Conservation (phyloP, 2,113 vertebrate species). For the Probosciger aterrimus region DNA sequence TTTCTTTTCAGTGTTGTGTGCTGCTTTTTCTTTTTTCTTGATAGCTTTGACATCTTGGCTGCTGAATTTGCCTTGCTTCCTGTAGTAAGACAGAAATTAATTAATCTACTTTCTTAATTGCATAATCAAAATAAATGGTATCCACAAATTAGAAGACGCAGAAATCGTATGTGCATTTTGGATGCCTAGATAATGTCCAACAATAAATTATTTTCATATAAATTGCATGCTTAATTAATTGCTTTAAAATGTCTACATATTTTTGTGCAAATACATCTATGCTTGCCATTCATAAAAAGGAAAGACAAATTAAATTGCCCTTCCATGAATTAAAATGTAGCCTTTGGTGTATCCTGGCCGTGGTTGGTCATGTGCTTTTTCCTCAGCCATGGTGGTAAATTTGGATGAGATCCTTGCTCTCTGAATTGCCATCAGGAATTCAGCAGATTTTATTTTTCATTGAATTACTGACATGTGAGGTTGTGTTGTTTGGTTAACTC, state of each 20-base stretch:
- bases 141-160: conserved; percentile 64
- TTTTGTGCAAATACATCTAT: conserved; percentile 57
- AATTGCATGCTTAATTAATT: conserved; percentile 72
- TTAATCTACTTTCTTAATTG: conserved; percentile 74
- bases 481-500: neutral
- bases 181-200: conserved; percentile 63
- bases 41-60: conserved; percentile 38
- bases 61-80: conserved; percentile 65
- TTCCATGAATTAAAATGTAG: conserved; percentile 27
- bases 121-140: conserved; percentile 75
- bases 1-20: neutral
- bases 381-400: conserved; percentile 32
- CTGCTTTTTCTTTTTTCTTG: conserved; percentile 11
- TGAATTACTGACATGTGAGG: conserved; percentile 47
- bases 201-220: conserved; percentile 69
- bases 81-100: conserved; percentile 66
- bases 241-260: conserved; percentile 56
- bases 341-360: conserved; percentile 29
- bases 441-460: conserved; percentile 61
- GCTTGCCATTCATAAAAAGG: conserved; percentile 39
- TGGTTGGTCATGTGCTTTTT: conserved; percentile 48
- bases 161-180: conserved; percentile 67
- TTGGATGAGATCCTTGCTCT: conserved; percentile 28
- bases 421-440: conserved; percentile 47
- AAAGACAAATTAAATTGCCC: conserved; percentile 64